Conservation (phyloP, 1,140 invertebrate genomes). For the Bombus superbus region DNA sequence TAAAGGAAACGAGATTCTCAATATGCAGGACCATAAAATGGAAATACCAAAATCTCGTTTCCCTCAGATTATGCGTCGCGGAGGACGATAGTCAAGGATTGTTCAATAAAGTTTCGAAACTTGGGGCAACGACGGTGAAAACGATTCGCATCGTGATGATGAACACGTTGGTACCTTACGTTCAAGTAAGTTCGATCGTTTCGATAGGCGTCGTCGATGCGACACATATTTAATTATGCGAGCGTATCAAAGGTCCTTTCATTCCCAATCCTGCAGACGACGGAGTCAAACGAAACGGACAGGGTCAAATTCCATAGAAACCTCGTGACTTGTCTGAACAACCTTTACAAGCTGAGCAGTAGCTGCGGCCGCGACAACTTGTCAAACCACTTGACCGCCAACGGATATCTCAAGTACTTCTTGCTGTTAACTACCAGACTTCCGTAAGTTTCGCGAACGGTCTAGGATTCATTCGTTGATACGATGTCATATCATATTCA, state of each 20-base stretch:
- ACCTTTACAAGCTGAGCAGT: constrained; percentile 50
- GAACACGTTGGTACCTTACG: constrained; percentile 50
- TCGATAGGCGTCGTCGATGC: neutral
- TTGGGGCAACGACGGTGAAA: neutral
- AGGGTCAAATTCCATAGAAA: constrained; percentile 35
- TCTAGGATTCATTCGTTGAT: neutral
- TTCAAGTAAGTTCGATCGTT: constrained; percentile 54
- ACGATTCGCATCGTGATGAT: constrained; percentile 36
- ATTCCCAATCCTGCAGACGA: constrained; percentile 24
- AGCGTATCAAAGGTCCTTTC: constrained; percentile 8
- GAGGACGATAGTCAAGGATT: neutral
- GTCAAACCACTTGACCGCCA: constrained; percentile 63
- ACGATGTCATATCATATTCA: neutral
- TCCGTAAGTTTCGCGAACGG: constrained; percentile 49
- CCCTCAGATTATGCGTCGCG: constrained; percentile 28
- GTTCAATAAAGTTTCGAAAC: neutral
- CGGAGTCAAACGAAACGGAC: constrained; percentile 33
- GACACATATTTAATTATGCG: constrained; percentile 35
- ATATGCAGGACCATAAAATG: neutral
- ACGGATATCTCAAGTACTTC: constrained; percentile 66
- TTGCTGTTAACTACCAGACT: constrained; percentile 40
- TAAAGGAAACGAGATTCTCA: neutral
- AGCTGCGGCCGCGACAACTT: constrained; percentile 51
- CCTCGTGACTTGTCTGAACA: constrained; percentile 54
- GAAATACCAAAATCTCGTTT: neutral